Percentiles rank a stretch among this genome's conserved stretches.
Conservation (phyloP, 2,113 vertebrate genomes). For the Phyllostomus hastatus region DNA sequence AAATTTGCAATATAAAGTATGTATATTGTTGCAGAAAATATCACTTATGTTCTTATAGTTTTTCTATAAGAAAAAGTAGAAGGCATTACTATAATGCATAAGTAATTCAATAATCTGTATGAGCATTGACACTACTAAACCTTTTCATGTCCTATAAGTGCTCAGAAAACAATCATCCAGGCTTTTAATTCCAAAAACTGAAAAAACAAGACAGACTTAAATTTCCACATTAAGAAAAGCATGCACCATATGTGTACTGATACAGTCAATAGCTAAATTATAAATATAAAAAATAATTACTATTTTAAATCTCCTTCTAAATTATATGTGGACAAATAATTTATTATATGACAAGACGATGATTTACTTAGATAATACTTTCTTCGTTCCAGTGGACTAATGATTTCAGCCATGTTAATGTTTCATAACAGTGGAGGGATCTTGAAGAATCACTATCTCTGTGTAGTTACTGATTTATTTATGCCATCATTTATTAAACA, state of each 20-base stretch:
- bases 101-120: neutral
- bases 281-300: neutral
- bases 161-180: neutral
- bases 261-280: neutral
- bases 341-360: neutral
- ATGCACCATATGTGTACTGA: neutral
- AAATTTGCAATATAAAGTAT: neutral
- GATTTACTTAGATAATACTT: neutral
- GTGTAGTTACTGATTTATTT: neutral
- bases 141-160: neutral
- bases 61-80: neutral
- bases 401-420: neutral
- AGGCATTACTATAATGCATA: neutral
- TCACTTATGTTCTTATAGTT: neutral
- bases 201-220: neutral
- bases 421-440: neutral
- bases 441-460: neutral
- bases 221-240: neutral
- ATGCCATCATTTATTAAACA: neutral
- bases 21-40: neutral
- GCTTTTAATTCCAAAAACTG: neutral
- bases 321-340: neutral
- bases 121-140: neutral
- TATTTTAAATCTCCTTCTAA: neutral
- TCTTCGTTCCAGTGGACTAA: neutral